Conservation (phyloP, 2,888 invertebrate species). For the Microctonus brassicae region DNA sequence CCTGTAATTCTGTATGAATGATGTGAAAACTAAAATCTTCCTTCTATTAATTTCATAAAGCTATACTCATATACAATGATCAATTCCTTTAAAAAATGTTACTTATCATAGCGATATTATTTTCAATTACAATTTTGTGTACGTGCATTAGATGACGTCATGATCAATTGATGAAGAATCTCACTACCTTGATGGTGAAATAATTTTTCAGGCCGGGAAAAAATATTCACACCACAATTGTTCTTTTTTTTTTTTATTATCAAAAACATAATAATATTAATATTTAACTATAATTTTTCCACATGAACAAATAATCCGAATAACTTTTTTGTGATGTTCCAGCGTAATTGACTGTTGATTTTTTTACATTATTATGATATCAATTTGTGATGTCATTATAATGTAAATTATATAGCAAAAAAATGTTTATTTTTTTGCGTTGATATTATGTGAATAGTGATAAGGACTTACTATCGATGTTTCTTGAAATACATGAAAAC, state of each 20-base stretch:
- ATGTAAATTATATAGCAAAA: slow-evolving; percentile 25
- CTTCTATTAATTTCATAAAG: slow-evolving; percentile 15
- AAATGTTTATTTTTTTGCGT: slow-evolving; percentile 42
- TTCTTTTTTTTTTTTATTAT: slow-evolving; percentile 40
- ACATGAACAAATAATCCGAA: slow-evolving; percentile 47
- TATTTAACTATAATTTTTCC: slow-evolving; percentile 65
- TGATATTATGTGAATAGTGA: slow-evolving; percentile 24
- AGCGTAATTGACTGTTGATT: slow-evolving; percentile 46
- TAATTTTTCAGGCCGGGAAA: slow-evolving; percentile 39
- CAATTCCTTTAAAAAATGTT: background rate
- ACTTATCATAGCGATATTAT: background rate
- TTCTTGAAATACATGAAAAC: background rate
- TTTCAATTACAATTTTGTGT: background rate
- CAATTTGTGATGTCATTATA: background rate
- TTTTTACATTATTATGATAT: slow-evolving; percentile 35
- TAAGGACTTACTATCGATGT: slow-evolving; percentile 21
- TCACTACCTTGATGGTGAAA: background rate
- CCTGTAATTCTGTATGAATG: background rate
- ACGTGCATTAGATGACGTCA: background rate
- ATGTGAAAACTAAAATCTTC: slow-evolving; percentile 24
- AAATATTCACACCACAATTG: slow-evolving; percentile 46
- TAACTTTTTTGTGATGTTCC: slow-evolving; percentile 40
- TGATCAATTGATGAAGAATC: background rate
- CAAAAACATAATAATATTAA: slow-evolving; percentile 48
- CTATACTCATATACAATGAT: background rate